Conservation (phyloP, 2,797 vertebrate genomes). For the Crypturellus tataupa region DNA sequence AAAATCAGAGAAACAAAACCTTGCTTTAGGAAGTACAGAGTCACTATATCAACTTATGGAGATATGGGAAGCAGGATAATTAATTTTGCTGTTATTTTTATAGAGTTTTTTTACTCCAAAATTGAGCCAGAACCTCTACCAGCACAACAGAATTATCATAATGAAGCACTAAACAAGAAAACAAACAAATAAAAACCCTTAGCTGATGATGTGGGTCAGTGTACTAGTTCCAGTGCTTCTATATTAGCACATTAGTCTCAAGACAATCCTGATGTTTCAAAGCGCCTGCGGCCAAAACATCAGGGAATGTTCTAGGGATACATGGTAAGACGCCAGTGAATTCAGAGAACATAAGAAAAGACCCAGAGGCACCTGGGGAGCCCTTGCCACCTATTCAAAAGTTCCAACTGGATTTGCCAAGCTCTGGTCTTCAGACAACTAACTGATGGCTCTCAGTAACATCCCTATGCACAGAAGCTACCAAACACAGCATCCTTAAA, state of each 20-base stretch:
- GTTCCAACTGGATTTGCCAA: background rate
- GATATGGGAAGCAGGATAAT: background rate
- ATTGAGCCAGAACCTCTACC: background rate
- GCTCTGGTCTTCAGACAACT: background rate
- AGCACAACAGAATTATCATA: background rate
- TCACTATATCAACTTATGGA: background rate
- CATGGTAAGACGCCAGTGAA: background rate
- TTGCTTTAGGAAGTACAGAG: background rate
- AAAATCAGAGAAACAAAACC: background rate
- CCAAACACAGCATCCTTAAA: background rate
- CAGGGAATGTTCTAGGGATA: background rate
- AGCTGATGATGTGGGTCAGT: no score
- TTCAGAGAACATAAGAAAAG: background rate
- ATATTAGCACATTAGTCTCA: background rate
- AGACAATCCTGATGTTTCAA: background rate
- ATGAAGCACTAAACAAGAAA: background rate
- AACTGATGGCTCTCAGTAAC: no score
- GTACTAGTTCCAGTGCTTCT: background rate
- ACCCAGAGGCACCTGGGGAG: background rate
- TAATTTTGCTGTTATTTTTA: background rate
- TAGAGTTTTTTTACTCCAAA: background rate
- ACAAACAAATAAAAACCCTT: background rate
- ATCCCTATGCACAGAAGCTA: background rate
- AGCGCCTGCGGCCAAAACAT: background rate
- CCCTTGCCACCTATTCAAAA: background rate